Conservation (phyloP, 2,797 vertebrate species). For the Schizopygopsis malacanthus region DNA sequence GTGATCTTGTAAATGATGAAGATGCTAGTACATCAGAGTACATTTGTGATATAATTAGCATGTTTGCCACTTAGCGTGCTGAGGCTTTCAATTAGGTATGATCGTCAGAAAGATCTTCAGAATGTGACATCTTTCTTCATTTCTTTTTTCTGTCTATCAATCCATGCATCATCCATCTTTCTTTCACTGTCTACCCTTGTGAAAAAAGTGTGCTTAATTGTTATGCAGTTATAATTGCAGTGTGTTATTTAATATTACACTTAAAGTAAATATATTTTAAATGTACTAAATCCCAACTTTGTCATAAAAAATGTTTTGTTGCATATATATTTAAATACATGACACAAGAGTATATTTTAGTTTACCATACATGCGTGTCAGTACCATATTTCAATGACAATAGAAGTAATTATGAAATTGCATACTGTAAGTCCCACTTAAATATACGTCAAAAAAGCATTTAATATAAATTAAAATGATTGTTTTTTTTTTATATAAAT, state of each 20-base stretch:
- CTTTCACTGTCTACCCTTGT: neutral
- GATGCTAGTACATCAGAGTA: conserved; percentile 29
- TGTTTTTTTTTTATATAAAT: neutral
- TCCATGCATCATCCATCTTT: too few species aligned
- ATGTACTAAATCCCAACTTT: neutral
- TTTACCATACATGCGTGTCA: neutral
- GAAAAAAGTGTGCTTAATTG: neutral
- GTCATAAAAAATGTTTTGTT: neutral
- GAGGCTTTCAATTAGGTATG: conserved; percentile 19
- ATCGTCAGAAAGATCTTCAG: conserved; percentile 6
- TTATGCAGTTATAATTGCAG: neutral
- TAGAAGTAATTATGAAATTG: neutral
- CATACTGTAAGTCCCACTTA: neutral
- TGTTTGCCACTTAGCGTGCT: conserved; percentile 29
- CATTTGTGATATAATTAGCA: conserved; percentile 42
- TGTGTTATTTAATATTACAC: neutral
- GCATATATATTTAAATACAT: neutral
- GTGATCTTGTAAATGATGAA: conserved; percentile 42
- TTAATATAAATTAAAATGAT: neutral
- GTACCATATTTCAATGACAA: neutral
- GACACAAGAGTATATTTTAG: neutral
- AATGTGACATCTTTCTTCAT: neutral
- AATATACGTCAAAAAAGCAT: neutral
- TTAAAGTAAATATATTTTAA: neutral
- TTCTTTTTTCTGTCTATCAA: neutral